Base-by-base conservation (phyloP, 2,888 invertebrate genomes). In the Tortricodes alternella region DNA sequence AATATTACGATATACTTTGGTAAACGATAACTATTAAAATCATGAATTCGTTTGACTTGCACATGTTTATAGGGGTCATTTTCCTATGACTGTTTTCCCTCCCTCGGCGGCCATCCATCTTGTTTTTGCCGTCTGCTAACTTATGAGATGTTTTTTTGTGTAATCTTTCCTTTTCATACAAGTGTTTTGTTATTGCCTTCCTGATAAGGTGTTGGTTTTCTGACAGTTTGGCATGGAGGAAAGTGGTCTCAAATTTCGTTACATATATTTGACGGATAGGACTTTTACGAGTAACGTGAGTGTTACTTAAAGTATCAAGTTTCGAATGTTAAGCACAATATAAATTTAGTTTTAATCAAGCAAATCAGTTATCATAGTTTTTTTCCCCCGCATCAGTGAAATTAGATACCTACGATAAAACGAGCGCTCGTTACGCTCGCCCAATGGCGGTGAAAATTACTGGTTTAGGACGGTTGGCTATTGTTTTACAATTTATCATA, bases 41-140 rank as follows among this genome's bases (percentile, higher is more conserved):
- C 41, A 49, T 35, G 43, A 56, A 49, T 43, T 29, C 24, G 21
- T 29, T 43, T 43, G 9, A 43, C n/a, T 43, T 19, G 16, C 37
- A 56, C 55, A 53, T 24, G 35, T 48, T 55, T 48, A 55, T 55
- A 55, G 49, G 55, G 43, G 23, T 29, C 43, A 43, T 49, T 49
- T 43, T 37, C 11, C 23, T 16, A 16, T 49, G 35, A 49, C 24
- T 24, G 35, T n/a, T n/a, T 6, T 11, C 9, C n/a, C n/a, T 46
- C 53, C 46, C 53, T 9, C n/a, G 9, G 13, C 15, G 41, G 19
- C 21, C 13, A 49, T 49, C 43, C 43, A 37, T 56, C 55, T 55
- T 43, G 53, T 56, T 56, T 55, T 49, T 56, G 24, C 55, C 21
- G 24, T n/a, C 43, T 27, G 35, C 19, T 16, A 43, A 49, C 55